phyloP scores from a whole-genome alignment of 2,888 invertebrate genomes.

The Cacoxenus indagator region DNA sequence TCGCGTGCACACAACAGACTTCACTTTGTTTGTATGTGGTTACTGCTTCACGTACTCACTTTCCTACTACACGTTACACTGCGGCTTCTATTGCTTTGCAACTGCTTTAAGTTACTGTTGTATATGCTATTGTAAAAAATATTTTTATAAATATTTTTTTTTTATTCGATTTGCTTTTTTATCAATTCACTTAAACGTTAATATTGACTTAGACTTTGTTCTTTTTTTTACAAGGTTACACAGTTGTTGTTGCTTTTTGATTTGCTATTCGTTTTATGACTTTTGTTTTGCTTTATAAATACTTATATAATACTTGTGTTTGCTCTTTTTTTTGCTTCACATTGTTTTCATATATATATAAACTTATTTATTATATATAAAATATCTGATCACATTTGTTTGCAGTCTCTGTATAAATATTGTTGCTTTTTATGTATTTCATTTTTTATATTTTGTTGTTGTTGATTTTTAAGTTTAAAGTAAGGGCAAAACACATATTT shows the following conservation, averaged over 20 bases:
- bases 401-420: constrained; percentile 71
- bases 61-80: constrained; percentile 18
- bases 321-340: constrained; percentile 28
- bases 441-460: constrained; percentile 38
- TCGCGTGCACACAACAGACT: constrained; percentile 7
- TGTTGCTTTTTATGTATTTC: constrained; percentile 53
- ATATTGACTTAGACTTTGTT: constrained; percentile 49
- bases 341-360: constrained; percentile 56
- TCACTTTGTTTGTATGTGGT: constrained; percentile 26
- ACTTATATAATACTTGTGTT: constrained; percentile 23
- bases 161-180: constrained; percentile 15
- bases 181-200: constrained; percentile 40
- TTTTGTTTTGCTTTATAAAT: constrained; percentile 53
- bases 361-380: constrained; percentile 66
- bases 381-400: constrained; percentile 72
- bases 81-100: constrained; percentile 27
- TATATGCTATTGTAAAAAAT: constrained; percentile 63
- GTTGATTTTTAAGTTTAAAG: constrained; percentile 24
- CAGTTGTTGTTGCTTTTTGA: constrained; percentile 33
- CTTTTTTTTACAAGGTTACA: constrained; percentile 17
- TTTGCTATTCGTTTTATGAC: constrained; percentile 46
- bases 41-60: not conserved
- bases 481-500: constrained; percentile 53
- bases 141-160: constrained; percentile 56
- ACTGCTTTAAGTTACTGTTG: constrained; percentile 53